These are phyloP conservation scores for Caenorhabditis brenneri DNA, from an alignment of 1,140 invertebrate genomes.

Conservation along the genomic window DNA sequence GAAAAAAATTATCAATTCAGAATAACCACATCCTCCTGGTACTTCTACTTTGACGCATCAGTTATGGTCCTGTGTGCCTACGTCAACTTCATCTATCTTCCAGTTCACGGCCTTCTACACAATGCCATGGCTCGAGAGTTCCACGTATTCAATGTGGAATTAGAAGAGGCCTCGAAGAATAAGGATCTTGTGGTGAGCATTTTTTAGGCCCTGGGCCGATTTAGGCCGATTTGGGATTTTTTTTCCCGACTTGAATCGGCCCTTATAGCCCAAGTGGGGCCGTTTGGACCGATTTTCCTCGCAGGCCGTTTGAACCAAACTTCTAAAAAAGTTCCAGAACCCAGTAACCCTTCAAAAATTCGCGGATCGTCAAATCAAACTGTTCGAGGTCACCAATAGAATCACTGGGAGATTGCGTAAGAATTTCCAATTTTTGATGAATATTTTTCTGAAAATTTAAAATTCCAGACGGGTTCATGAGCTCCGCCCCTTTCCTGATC, in stretches of 20 bases:
- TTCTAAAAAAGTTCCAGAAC: background rate
- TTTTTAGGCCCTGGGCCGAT: too few species aligned
- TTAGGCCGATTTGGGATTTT: too few species aligned
- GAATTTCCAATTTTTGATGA: background rate
- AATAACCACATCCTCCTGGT: background rate
- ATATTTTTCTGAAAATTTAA: background rate
- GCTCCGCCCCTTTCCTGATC: background rate
- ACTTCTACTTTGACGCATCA: background rate
- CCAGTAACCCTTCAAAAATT: background rate
- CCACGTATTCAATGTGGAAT: slow-evolving; percentile 2
- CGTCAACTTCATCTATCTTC: background rate
- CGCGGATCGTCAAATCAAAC: slow-evolving; percentile 6
- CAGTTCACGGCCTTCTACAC: background rate
- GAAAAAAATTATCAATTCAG: background rate
- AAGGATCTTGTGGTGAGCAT: slow-evolving; percentile 21
- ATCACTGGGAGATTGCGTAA: background rate
- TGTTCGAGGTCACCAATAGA: background rate
- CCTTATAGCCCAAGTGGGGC: too few species aligned
- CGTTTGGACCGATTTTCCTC: too few species aligned
- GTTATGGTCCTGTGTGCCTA: slow-evolving; percentile 1
- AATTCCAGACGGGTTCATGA: background rate
- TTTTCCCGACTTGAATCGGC: too few species aligned
- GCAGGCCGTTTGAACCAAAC: too few species aligned
- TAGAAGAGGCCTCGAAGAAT: background rate
- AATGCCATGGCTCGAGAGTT: background rate